A percentile compares a stretch with the other conserved stretches of the same genome.
phyloP scores from a whole-genome alignment of 2,797 vertebrate genomes.

The Arnoldichthys spilopterus region DNA sequence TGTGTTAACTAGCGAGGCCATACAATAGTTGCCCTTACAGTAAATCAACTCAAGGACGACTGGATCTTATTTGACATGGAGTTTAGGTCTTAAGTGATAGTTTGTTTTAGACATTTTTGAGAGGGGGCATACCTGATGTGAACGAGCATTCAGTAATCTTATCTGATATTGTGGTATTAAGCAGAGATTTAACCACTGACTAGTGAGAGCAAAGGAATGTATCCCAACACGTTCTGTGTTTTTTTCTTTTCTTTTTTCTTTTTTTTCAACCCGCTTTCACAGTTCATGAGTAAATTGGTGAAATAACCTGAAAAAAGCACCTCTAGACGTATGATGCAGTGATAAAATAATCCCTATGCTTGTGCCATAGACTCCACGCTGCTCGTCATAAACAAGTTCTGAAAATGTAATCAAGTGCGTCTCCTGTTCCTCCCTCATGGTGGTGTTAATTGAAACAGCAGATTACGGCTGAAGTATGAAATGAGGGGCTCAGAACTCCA shows the following conservation, averaged over 20 bases:
- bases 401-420: conserved; percentile 57
- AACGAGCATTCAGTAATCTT: conserved; percentile 57
- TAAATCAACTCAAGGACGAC: conserved; percentile 64
- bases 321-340: conserved; percentile 54
- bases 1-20: conserved; percentile 61
- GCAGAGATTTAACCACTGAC: conserved; percentile 53
- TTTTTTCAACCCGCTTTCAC: conserved; percentile 52
- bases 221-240: conserved; percentile 41
- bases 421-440: conserved; percentile 31
- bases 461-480: conserved; percentile 48
- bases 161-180: conserved; percentile 58
- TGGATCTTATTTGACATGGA: conserved; percentile 67
- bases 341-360: conserved; percentile 37
- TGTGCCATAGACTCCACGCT: conserved; percentile 45
- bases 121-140: conserved; percentile 60
- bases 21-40: conserved; percentile 64
- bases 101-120: conserved; percentile 62
- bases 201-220: conserved; percentile 35
- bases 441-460: conserved; percentile 58
- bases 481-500: conserved; percentile 23
- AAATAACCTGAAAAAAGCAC: conserved; percentile 41
- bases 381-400: conserved; percentile 48
- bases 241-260: conserved; percentile 49
- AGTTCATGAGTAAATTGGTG: conserved; percentile 30
- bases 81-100: conserved; percentile 60